Conservation (phyloP, 2,113 vertebrate species). For the Catharus fuscescens region DNA sequence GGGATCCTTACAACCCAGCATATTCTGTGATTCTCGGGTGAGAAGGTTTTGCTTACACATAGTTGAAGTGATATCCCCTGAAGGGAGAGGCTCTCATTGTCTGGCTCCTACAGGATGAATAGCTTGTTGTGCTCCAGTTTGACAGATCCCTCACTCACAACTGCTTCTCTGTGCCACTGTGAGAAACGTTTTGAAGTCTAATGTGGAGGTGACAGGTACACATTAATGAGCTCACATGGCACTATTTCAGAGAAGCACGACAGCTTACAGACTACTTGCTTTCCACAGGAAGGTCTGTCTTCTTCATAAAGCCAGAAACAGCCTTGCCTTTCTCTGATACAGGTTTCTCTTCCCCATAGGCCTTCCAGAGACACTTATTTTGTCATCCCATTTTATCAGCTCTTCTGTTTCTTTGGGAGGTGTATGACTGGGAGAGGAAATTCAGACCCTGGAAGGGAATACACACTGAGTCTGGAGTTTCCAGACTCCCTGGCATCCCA, state of each 20-base stretch:
- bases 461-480: neutral
- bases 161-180: neutral
- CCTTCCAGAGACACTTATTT: neutral
- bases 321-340: neutral
- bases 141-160: constrained; percentile 3
- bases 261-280: neutral
- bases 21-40: neutral
- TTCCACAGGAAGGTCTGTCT: neutral
- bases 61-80: neutral
- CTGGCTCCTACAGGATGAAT: neutral
- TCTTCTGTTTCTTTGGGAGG: neutral
- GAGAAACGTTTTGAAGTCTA: neutral
- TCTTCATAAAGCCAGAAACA: neutral
- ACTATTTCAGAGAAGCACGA: neutral
- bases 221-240: neutral
- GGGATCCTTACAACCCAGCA: neutral
- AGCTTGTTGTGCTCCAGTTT: neutral
- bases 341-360: neutral
- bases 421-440: neutral
- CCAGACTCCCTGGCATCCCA: neutral
- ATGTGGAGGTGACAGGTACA: neutral
- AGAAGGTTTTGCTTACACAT: neutral
- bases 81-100: neutral
- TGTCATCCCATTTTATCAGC: neutral
- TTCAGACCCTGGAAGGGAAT: neutral